Conservation (phyloP, 53 echinoderm and acorn worm genomes). For the Stichopus horrens region DNA sequence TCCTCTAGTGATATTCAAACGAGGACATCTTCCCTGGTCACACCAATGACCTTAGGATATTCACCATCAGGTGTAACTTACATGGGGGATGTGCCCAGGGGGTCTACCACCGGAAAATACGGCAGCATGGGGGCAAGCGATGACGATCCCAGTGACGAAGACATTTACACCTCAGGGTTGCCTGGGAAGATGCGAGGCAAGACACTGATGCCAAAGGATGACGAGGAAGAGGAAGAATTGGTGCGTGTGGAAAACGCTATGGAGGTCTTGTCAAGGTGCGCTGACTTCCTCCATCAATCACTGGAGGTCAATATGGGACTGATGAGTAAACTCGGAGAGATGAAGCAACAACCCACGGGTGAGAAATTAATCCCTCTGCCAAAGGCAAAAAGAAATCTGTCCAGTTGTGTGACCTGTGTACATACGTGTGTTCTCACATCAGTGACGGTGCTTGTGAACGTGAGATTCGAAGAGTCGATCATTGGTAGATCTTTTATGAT, state of each 20-base stretch:
- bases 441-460: no score
- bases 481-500: no score
- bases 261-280: conserved; percentile 13
- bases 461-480: no score
- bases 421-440: no score
- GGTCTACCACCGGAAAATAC: background rate
- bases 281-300: conserved; percentile 25
- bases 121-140: conserved; percentile 10
- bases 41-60: conserved; percentile 4
- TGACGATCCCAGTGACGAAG: conserved; percentile 35
- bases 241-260: conserved; percentile 32
- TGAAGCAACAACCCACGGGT: background rate
- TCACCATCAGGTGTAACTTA: background rate
- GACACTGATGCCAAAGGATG: background rate
- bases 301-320: conserved; percentile 8
- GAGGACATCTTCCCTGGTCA: conserved; percentile 12
- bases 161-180: conserved; percentile 34
- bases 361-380: background rate
- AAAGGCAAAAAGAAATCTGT: background rate
- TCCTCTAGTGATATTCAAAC: background rate
- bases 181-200: background rate
- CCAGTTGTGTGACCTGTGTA: no score
- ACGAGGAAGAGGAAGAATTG: conserved; percentile 3
- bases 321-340: conserved; percentile 1
- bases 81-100: background rate